phyloP scores from a whole-genome alignment of 1,140 invertebrate species.

The Odontomachus brunneus region DNA sequence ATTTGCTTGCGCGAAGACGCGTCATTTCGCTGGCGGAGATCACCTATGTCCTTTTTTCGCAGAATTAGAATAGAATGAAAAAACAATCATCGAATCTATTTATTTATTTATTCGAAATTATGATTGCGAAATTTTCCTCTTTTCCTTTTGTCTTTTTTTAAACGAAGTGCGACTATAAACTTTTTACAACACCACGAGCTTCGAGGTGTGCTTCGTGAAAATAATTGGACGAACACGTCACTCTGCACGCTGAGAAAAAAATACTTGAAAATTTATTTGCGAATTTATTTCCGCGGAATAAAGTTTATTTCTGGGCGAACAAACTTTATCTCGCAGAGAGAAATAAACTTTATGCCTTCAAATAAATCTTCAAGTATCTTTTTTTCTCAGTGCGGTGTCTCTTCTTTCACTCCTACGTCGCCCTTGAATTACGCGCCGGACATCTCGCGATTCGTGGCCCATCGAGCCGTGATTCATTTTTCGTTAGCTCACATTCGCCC shows the following conservation, averaged over 20 bases:
- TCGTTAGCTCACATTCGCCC: conserved; percentile 24
- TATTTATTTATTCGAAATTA: too few relatives aligned
- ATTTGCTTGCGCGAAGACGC: background rate
- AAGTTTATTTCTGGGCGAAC: too few relatives aligned
- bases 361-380: too few relatives aligned
- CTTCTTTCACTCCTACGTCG: background rate
- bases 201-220: background rate
- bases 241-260: too few relatives aligned
- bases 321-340: too few relatives aligned
- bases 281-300: too few relatives aligned
- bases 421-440: conserved; percentile 20
- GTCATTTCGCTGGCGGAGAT: background rate
- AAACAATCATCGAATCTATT: background rate
- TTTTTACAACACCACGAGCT: too few relatives aligned
- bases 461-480: conserved; percentile 40
- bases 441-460: conserved; percentile 32
- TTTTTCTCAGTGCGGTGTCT: background rate
- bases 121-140: too few relatives aligned
- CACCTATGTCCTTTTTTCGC: background rate
- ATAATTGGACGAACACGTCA: background rate
- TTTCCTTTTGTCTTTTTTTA: too few relatives aligned
- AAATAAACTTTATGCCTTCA: too few relatives aligned
- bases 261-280: too few relatives aligned
- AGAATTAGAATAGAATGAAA: background rate
- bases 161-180: too few relatives aligned